Conservation (phyloP, 2,797 vertebrate genomes). For the Aldrovandia affinis region DNA sequence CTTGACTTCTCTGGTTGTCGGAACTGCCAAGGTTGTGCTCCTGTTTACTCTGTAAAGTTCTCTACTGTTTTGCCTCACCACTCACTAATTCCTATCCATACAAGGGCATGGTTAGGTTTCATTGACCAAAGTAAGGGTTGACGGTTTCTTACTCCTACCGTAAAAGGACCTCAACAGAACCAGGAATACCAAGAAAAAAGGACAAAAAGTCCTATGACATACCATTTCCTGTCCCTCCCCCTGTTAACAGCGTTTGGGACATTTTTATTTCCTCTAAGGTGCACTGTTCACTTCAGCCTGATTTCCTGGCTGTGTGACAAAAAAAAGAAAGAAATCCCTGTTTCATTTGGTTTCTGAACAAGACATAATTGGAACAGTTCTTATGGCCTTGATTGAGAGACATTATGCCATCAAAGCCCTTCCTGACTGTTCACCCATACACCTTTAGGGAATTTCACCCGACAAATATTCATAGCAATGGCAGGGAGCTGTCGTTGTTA, state of each 20-base stretch:
- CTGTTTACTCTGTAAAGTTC: not conserved
- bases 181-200: not conserved
- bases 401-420: not conserved
- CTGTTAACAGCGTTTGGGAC: not conserved
- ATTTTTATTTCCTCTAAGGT: not conserved
- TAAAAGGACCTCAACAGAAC: too few relatives aligned
- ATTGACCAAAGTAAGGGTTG: not conserved
- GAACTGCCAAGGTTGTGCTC: not conserved
- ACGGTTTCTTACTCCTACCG: not conserved
- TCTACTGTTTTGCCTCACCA: not conserved
- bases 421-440: not conserved
- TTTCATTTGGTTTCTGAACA: conserved; percentile 1
- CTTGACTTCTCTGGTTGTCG: not conserved
- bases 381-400: not conserved
- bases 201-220: not conserved
- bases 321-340: not conserved
- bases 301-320: not conserved
- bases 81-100: not conserved
- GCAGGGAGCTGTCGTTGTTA: not conserved
- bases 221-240: not conserved
- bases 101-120: not conserved
- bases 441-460: not conserved
- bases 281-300: not conserved
- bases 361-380: conserved; percentile 6
- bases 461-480: not conserved